Conservation (phyloP, 2,888 invertebrate species). For the Agapostemon virescens region DNA sequence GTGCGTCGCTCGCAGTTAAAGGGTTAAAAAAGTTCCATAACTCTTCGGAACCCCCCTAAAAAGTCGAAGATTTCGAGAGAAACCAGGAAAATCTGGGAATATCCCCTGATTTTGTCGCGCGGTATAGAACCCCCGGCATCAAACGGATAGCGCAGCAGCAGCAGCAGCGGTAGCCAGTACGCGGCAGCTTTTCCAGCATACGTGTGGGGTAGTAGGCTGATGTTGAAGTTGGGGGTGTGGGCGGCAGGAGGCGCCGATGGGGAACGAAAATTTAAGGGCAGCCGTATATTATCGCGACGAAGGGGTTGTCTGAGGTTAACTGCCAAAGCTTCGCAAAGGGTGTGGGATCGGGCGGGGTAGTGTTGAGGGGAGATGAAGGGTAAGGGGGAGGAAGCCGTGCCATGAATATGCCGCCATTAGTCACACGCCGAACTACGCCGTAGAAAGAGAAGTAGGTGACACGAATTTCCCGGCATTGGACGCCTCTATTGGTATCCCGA, state of each 20-base stretch:
- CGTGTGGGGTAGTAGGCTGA: constrained; percentile 52
- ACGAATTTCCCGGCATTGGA: constrained; percentile 69
- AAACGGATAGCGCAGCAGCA: not conserved
- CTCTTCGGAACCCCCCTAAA: not conserved
- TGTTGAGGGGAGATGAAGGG: constrained; percentile 47
- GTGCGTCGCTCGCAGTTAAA: not conserved
- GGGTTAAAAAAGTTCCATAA: not conserved
- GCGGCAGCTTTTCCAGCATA: constrained; percentile 42
- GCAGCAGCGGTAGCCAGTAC: not conserved
- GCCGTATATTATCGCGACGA: constrained; percentile 70
- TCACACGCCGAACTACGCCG: constrained; percentile 70
- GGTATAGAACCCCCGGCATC: not conserved
- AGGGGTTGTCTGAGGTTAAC: constrained; percentile 72
- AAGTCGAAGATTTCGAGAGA: not conserved
- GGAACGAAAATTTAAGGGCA: constrained; percentile 70
- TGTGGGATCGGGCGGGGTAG: constrained; percentile 42
- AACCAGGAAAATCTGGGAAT: not conserved
- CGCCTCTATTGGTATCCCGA: constrained; percentile 69
- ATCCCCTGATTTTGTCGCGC: not conserved
- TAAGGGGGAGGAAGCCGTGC: constrained; percentile 55
- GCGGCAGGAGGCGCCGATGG: constrained; percentile 44
- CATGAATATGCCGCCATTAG: constrained; percentile 73
- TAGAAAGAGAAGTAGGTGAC: constrained; percentile 70
- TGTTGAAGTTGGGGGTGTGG: constrained; percentile 4
- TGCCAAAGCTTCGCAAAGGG: constrained; percentile 68